phyloP scores from a whole-genome alignment of 92 coral and sea anemone species.

The Paragorgia papillata region DNA sequence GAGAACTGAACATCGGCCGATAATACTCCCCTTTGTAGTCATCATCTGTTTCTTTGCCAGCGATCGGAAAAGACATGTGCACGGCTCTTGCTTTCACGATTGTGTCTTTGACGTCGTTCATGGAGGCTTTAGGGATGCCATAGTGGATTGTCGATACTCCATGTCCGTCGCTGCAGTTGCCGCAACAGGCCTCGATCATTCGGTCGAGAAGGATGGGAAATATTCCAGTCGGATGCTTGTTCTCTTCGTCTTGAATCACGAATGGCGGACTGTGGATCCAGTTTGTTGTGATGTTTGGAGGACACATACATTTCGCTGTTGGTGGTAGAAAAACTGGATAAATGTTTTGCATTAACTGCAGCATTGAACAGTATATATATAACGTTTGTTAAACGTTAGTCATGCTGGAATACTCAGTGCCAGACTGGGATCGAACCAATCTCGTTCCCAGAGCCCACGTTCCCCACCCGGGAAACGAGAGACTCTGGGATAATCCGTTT shows the following conservation, averaged over 20 bases:
- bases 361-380: too few relatives aligned
- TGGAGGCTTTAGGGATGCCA: conserved; percentile 33
- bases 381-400: too few relatives aligned
- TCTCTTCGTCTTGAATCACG: conserved; percentile 27
- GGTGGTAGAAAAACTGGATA: neutral
- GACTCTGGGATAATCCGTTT: too few relatives aligned
- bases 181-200: conserved; percentile 75
- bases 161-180: conserved; percentile 87
- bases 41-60: conserved; percentile 83
- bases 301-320: conserved; percentile 89
- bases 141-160: conserved; percentile 70
- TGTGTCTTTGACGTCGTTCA: conserved; percentile 56
- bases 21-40: conserved; percentile 67
- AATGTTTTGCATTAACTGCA: neutral
- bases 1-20: conserved; percentile 81
- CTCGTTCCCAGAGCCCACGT: too few relatives aligned
- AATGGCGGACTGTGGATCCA: conserved; percentile 84
- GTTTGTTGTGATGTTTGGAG: conserved; percentile 70
- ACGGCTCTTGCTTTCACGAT: conserved; percentile 30
- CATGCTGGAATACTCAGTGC: too few relatives aligned
- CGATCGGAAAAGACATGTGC: conserved; percentile 87
- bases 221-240: conserved; percentile 54
- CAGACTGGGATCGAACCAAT: too few relatives aligned
- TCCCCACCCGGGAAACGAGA: too few relatives aligned
- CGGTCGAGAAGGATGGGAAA: conserved; percentile 65